Conservation (phyloP, 1,140 invertebrate genomes). For the Eurosta solidaginis region DNA sequence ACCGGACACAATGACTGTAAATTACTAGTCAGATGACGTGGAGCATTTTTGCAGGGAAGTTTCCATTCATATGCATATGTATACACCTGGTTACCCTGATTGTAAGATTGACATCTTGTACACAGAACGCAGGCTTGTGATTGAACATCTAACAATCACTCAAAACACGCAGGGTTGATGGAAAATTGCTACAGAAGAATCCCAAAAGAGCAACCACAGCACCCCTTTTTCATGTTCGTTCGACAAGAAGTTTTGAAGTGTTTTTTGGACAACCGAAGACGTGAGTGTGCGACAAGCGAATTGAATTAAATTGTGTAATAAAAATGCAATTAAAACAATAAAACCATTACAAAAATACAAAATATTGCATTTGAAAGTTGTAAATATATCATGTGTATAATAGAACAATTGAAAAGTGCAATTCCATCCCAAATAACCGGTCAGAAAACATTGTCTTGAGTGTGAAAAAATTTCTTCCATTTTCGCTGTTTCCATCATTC, state of each 20-base stretch:
- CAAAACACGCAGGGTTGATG: neutral
- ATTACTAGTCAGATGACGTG: too few species aligned
- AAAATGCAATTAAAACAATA: neutral
- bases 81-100: too few species aligned
- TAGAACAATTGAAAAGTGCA: neutral
- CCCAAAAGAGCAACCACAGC: neutral
- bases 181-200: neutral
- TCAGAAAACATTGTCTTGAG: neutral
- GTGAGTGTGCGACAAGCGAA: neutral
- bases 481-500: conserved; percentile 15
- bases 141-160: too few species aligned
- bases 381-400: neutral
- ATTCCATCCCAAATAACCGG: neutral
- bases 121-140: too few species aligned
- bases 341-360: neutral
- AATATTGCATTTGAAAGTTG: neutral
- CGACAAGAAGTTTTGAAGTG: conserved; percentile 17
- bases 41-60: too few species aligned
- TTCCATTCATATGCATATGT: too few species aligned
- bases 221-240: neutral
- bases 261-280: conserved; percentile 3
- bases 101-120: too few species aligned
- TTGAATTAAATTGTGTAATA: neutral
- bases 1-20: too few species aligned
- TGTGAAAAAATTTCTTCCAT: conserved; percentile 14